These are phyloP conservation scores for Urocitellus parryii DNA, from an alignment of 2,113 vertebrate genomes.

Conservation along the genomic window DNA sequence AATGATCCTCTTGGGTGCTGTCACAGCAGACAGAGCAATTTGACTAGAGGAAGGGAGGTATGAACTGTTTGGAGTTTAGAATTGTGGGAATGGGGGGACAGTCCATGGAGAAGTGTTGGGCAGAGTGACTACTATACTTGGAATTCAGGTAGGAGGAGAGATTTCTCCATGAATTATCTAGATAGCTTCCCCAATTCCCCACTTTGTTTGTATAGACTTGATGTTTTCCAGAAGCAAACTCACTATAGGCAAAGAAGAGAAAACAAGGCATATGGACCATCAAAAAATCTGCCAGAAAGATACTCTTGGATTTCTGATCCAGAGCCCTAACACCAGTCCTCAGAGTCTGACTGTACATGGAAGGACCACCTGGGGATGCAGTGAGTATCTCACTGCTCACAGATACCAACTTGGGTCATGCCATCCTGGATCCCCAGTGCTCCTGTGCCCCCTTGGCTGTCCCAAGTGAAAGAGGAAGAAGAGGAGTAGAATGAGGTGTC, in stretches of 20 bases:
- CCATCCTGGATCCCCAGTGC: background rate
- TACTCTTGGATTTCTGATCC: background rate
- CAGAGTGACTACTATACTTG: background rate
- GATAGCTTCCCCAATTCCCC: background rate
- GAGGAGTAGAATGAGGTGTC: background rate
- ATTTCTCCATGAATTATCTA: background rate
- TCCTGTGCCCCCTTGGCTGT: background rate
- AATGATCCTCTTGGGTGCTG: slow-evolving; percentile 76
- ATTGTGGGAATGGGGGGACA: background rate
- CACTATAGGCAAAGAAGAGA: background rate
- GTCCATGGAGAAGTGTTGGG: background rate
- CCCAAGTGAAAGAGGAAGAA: background rate
- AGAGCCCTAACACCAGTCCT: background rate
- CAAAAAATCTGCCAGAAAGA: background rate
- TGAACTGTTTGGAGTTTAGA: background rate
- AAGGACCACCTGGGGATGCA: background rate
- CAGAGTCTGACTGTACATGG: background rate
- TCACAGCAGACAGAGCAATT: slow-evolving; percentile 70
- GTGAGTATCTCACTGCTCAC: background rate
- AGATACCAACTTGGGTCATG: background rate
- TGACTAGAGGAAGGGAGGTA: slow-evolving; percentile 1
- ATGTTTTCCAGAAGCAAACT: slow-evolving; percentile 1
- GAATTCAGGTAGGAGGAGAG: background rate
- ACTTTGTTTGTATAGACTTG: background rate
- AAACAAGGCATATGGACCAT: background rate